Evolutionary conservation across 2,888 invertebrate genomes (phyloP), one percentile per base, ranked within the genome.

Genomic region (Harmothoe impar): DNA sequence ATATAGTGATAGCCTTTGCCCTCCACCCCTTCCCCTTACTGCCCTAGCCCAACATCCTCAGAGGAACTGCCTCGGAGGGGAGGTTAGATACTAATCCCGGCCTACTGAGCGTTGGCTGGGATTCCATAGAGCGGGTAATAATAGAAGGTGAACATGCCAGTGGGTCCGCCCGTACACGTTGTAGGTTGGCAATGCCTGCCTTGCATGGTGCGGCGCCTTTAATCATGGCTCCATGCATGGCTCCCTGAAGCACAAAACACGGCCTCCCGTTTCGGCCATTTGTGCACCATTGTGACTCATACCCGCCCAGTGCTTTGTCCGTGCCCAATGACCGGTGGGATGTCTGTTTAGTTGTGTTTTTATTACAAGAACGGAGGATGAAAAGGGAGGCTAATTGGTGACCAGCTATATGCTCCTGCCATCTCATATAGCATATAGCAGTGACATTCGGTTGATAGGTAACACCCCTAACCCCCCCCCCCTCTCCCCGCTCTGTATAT

Each of bases 231-330:
- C 23, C 62, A 20, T 62, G 15, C 62, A 62, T 15, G 0, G 29
- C 25, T 15, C 72, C 31, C 3, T 62, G 62, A 62, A 62, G 62
- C 72, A 7, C 31, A 72, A 7, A 72, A 72, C 72, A 72, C 7
- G 15, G 29, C 72, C 72, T 29, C 29, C 5, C 72, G 5, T 72
- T 72, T 72, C 72, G 25, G 15, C 25, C 72, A 72, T 72, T 72
- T 72, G 72, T 72, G 72, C 29, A 15, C 25, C 29, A 72, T 72
- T 72, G 72, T 25, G 62, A 62, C 62, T 62, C 20, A 62, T 62
- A 20, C 1, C 62, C 62, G 0, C 62, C 62, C 43, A 10, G 43
- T 43, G 43, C 43, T 43, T 43, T 62, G 20, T 20, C 62, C 12
- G 62, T 62, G 62, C 7, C 15, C 20, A 62, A 62, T 62, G 62